These are phyloP conservation scores for Stegodyphus mimosarum DNA, from an alignment of 1,140 invertebrate species.

Conservation along the genomic window DNA sequence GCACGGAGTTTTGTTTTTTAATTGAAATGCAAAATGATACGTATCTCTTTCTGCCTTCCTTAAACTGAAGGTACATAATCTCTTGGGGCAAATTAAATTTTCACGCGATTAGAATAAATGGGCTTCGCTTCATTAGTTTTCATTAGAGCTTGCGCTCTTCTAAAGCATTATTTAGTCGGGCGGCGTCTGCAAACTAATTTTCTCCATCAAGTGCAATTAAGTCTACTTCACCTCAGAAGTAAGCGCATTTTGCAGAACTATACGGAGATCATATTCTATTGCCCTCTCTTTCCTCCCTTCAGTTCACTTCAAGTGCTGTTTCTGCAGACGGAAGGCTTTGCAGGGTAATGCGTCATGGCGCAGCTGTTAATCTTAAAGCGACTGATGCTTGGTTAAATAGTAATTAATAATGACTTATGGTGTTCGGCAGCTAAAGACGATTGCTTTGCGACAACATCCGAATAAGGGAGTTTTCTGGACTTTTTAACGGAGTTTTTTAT, in stretches of 20 bases:
- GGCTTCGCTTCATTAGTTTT: slow-evolving; percentile 48
- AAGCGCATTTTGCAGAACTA: slow-evolving; percentile 12
- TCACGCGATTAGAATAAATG: slow-evolving; percentile 53
- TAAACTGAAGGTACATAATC: slow-evolving; percentile 4
- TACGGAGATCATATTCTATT: slow-evolving; percentile 20
- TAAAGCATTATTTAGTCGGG: slow-evolving; percentile 26
- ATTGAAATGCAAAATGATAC: too few species aligned
- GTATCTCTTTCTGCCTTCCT: background rate
- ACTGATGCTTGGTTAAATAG: slow-evolving; percentile 8
- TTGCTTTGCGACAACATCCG: too few species aligned
- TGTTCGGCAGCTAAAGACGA: background rate
- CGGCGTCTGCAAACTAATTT: slow-evolving; percentile 35
- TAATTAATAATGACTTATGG: background rate
- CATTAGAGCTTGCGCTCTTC: slow-evolving; percentile 32
- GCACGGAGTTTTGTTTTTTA: too few species aligned
- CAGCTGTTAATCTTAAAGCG: slow-evolving; percentile 22
- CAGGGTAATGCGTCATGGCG: background rate
- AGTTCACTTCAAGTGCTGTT: too few species aligned
- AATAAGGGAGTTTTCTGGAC: too few species aligned
- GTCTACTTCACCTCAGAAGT: background rate
- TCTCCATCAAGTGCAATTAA: slow-evolving; percentile 49
- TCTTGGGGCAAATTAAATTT: slow-evolving; percentile 49
- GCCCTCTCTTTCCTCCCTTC: background rate
- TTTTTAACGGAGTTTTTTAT: too few species aligned
- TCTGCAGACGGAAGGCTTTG: too few species aligned